These are phyloP conservation scores for Drosophila bipectinata DNA, from an alignment of 1,140 invertebrate genomes.

Conservation along the genomic window DNA sequence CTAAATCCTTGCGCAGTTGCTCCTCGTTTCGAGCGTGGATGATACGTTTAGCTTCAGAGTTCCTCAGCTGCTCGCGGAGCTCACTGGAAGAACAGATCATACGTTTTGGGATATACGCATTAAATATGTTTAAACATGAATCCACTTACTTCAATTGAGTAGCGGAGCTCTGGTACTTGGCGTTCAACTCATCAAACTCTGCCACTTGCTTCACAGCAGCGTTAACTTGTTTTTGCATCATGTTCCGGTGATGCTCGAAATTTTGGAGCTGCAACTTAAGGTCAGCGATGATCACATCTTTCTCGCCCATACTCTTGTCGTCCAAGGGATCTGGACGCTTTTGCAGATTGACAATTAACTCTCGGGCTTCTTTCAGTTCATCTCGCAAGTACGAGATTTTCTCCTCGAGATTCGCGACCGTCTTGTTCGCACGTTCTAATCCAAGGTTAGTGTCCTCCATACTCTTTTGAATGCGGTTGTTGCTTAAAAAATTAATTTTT, in stretches of 20 bases:
- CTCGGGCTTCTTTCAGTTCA: neutral
- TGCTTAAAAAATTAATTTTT: slow-evolving; percentile 4
- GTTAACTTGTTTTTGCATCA: neutral
- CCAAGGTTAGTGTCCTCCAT: slow-evolving; percentile 11
- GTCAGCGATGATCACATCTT: slow-evolving; percentile 13
- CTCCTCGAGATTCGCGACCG: neutral
- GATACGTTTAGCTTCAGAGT: neutral
- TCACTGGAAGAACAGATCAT: slow-evolving; percentile 17
- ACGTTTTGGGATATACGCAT: neutral
- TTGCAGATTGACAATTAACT: neutral
- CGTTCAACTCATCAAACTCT: neutral
- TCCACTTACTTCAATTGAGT: slow-evolving; percentile 10
- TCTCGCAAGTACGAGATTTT: slow-evolving; percentile 5
- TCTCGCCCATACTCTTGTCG: neutral
- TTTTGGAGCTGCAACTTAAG: slow-evolving; percentile 13
- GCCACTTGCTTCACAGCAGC: neutral
- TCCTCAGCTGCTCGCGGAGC: slow-evolving; percentile 4
- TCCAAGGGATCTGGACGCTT: slow-evolving; percentile 3
- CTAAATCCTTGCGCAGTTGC: slow-evolving; percentile 17
- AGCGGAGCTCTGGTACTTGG: neutral
- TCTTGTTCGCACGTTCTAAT: neutral
- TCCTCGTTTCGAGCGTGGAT: neutral
- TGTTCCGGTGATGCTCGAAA: slow-evolving; percentile 8
- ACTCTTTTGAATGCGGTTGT: neutral
- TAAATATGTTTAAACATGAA: neutral